phyloP scores from a whole-genome alignment of 30 jellyfish, hydroid and myxozoan genomes.

The Morbakka virulenta region DNA sequence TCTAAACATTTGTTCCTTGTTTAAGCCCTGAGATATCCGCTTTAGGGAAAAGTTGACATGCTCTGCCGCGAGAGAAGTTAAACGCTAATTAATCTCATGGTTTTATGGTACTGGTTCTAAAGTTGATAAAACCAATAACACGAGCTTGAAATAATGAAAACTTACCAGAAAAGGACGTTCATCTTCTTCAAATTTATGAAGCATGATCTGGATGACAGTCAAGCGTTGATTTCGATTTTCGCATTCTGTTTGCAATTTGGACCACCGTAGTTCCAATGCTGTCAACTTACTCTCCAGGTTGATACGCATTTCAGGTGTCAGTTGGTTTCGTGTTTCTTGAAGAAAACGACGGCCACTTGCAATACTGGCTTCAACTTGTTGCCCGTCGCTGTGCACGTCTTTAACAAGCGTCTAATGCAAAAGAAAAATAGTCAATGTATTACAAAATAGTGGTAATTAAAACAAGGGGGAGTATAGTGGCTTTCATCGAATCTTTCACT shows the following conservation, averaged over 20 bases:
- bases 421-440: too few relatives aligned
- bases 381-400: conserved; percentile 46
- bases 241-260: conserved; percentile 96
- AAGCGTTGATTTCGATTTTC: conserved; percentile 85
- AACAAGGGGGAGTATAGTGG: too few relatives aligned
- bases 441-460: too few relatives aligned
- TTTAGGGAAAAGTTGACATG: too few relatives aligned
- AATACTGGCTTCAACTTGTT: conserved; percentile 53
- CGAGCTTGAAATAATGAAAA: too few relatives aligned
- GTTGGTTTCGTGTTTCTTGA: conserved; percentile 62
- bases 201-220: conserved; percentile 79
- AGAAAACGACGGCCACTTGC: conserved; percentile 62
- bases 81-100: too few relatives aligned
- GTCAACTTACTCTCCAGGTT: conserved; percentile 71
- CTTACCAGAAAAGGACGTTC: conserved; percentile 89
- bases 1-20: too few relatives aligned
- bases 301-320: conserved; percentile 64
- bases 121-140: too few relatives aligned
- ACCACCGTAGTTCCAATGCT: conserved; percentile 92
- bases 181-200: conserved; percentile 72
- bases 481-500: too few relatives aligned
- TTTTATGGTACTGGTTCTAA: too few relatives aligned
- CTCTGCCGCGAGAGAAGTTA: too few relatives aligned
- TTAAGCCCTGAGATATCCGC: too few relatives aligned
- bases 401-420: conserved; percentile 43